Conservation (phyloP, 1,140 invertebrate species). For the Phortica variegata region DNA sequence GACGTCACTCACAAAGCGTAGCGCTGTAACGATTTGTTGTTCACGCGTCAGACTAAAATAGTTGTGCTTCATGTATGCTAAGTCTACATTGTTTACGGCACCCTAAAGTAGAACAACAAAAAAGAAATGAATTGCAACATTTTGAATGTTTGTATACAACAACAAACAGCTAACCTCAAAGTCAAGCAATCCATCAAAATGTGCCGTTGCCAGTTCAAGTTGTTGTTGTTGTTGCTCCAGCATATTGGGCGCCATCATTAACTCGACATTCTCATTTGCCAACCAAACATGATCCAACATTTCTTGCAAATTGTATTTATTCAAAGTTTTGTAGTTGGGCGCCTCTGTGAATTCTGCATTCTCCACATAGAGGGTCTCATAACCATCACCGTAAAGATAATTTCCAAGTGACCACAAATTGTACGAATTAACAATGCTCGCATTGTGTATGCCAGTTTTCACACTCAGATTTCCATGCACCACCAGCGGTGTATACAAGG, state of each 20-base stretch:
- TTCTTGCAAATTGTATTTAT: conserved; percentile 24
- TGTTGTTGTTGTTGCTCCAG: conserved; percentile 8
- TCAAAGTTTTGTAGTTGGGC: conserved; percentile 28
- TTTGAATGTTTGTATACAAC: too few species aligned
- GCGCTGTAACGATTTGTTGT: conserved; percentile 24
- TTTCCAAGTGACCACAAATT: conserved; percentile 13
- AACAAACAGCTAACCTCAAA: conserved; percentile 33
- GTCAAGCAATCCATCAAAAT: conserved; percentile 38
- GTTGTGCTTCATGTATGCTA: conserved; percentile 31
- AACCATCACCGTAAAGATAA: conserved; percentile 10
- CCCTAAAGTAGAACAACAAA: conserved; percentile 34
- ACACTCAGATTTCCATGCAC: conserved; percentile 20
- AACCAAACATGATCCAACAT: conserved; percentile 40
- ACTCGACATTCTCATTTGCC: conserved; percentile 39
- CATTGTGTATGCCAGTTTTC: conserved; percentile 17
- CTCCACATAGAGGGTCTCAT: conserved; percentile 30
- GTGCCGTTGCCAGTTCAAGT: conserved; percentile 17
- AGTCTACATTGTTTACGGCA: conserved; percentile 29
- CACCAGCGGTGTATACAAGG: conserved; percentile 7
- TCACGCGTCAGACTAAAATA: conserved; percentile 44
- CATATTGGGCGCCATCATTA: too few species aligned
- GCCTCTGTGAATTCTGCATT: conserved; percentile 23
- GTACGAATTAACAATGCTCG: conserved; percentile 22
- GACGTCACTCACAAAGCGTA: conserved; percentile 38
- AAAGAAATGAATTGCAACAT: too few species aligned